phyloP scores from a whole-genome alignment of 92 coral and sea anemone genomes.

The Paramuricea clavata region DNA sequence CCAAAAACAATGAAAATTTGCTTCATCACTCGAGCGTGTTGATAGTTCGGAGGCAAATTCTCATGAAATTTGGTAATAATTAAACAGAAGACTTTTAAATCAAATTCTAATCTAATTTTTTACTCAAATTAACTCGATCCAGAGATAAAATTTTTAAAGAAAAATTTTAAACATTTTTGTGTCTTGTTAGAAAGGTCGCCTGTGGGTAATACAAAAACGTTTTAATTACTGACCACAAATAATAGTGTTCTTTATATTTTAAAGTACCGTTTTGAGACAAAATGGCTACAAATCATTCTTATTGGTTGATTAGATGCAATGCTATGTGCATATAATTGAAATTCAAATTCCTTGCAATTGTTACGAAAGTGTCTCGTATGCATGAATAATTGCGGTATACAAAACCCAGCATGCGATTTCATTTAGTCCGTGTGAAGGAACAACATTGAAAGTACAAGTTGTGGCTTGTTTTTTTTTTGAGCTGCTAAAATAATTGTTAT shows the following conservation, averaged over 20 bases:
- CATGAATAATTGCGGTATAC: neutral
- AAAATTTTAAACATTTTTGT: too few species aligned
- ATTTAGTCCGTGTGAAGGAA: neutral
- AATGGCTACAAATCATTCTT: neutral
- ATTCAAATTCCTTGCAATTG: neutral
- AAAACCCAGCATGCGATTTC: neutral
- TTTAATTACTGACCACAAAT: neutral
- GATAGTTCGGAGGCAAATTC: too few species aligned
- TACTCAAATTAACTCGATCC: too few species aligned
- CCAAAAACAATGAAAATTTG: neutral
- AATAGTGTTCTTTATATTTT: neutral
- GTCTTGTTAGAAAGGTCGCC: too few species aligned
- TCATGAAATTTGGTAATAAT: too few species aligned
- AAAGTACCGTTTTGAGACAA: neutral
- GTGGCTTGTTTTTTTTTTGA: neutral
- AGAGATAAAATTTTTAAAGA: too few species aligned
- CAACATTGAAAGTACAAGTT: neutral
- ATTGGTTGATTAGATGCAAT: neutral
- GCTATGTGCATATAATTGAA: neutral
- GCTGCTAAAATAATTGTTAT: neutral
- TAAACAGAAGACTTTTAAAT: neutral
- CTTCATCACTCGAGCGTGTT: neutral
- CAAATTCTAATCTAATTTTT: neutral
- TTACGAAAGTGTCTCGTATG: neutral
- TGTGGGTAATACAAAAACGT: too few species aligned